These are phyloP conservation scores for Tragelaphus imberbis DNA, from an alignment of 2,113 vertebrate species.

Conservation along the genomic window DNA sequence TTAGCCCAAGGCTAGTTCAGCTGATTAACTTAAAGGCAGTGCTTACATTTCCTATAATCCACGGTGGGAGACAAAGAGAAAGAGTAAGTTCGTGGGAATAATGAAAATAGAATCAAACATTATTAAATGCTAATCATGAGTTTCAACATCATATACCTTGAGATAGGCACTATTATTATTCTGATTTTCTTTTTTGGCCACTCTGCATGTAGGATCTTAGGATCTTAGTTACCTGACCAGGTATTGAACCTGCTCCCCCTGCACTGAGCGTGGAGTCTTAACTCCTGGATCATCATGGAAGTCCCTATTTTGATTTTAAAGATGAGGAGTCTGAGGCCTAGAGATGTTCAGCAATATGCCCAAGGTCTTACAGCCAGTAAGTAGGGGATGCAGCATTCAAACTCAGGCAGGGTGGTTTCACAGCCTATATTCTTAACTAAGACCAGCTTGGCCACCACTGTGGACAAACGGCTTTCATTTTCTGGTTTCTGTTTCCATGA, in stretches of 20 bases:
- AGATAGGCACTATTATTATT: neutral
- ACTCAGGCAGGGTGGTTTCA: neutral
- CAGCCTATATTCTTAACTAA: neutral
- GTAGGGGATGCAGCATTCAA: neutral
- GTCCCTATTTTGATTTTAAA: neutral
- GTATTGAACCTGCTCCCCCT: neutral
- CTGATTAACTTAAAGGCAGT: neutral
- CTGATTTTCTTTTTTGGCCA: neutral
- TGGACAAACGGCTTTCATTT: neutral
- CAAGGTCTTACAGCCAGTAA: neutral
- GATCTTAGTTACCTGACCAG: neutral
- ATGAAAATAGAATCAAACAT: neutral
- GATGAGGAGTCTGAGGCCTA: neutral
- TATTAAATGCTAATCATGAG: neutral
- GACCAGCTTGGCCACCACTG: neutral
- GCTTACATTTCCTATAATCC: neutral
- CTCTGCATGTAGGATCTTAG: neutral
- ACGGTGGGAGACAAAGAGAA: neutral
- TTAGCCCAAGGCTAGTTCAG: neutral
- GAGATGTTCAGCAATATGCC: neutral
- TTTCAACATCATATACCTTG: neutral
- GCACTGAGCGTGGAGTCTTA: neutral
- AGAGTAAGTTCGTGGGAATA: neutral
- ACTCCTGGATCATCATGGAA: neutral
- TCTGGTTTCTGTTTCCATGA: neutral